These are phyloP conservation scores for Protonemura montana DNA, from an alignment of 2,888 invertebrate genomes.

Conservation along the genomic window DNA sequence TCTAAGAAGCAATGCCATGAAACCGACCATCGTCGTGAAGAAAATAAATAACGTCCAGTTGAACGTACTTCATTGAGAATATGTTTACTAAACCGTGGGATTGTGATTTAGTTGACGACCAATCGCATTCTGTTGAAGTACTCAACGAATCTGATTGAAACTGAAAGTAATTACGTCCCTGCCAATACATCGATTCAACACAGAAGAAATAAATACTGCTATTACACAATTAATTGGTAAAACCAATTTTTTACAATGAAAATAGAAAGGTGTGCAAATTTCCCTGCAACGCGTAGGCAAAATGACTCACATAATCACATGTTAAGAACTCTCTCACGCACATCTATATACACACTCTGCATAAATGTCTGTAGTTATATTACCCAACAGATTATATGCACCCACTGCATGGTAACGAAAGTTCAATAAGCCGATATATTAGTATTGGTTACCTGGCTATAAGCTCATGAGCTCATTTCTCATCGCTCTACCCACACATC, in stretches of 20 bases:
- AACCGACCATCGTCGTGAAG: background rate
- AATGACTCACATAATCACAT: background rate
- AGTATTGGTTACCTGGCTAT: conserved; percentile 16
- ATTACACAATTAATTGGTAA: background rate
- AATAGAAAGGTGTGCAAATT: conserved; percentile 12
- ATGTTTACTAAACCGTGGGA: background rate
- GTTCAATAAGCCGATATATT: conserved; percentile 22
- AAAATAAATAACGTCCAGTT: background rate
- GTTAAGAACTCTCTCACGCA: conserved; percentile 12
- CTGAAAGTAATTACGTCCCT: background rate
- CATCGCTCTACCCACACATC: background rate
- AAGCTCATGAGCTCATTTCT: conserved; percentile 19
- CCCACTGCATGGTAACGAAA: conserved; percentile 16
- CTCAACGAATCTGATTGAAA: background rate
- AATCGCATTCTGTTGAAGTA: background rate
- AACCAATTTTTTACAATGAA: background rate
- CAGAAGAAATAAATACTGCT: background rate
- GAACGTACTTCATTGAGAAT: background rate
- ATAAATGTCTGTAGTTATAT: background rate
- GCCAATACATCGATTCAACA: background rate
- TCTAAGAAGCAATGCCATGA: background rate
- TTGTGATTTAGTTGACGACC: background rate
- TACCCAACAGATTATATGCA: conserved; percentile 7
- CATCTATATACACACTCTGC: background rate
- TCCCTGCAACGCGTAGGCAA: background rate